Conservation (phyloP, 2,797 vertebrate species). For the Remorina albescens region DNA sequence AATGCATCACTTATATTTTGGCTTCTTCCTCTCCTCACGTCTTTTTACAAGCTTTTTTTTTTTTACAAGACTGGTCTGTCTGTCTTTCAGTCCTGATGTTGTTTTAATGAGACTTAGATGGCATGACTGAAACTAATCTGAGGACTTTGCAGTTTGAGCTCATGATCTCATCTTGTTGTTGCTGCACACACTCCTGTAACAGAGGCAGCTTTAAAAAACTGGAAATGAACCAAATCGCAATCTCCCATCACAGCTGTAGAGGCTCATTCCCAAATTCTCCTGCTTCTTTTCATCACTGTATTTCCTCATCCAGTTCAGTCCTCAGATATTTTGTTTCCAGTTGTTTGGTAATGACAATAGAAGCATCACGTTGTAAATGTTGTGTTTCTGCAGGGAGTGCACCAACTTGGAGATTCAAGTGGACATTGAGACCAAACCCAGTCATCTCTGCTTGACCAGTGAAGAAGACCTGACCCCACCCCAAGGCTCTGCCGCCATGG, state of each 20-base stretch:
- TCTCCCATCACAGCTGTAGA: background rate
- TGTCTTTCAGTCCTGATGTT: background rate
- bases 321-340: too few relatives aligned
- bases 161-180: background rate
- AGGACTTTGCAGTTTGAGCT: background rate
- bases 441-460: constrained; percentile 94
- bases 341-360: too few relatives aligned
- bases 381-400: constrained; percentile 88
- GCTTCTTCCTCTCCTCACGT: background rate
- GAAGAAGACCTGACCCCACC: constrained; percentile 88
- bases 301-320: background rate
- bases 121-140: constrained; percentile 19
- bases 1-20: background rate
- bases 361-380: background rate
- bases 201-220: background rate
- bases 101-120: constrained; percentile 11
- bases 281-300: background rate
- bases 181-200: background rate
- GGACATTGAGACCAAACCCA: constrained; percentile 98
- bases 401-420: constrained; percentile 99
- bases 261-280: too few relatives aligned
- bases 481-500: constrained; percentile 70
- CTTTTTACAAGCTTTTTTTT: background rate
- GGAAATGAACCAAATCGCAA: background rate
- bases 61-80: background rate